A percentile compares a stretch with the other conserved stretches of the same genome.
Conservation (phyloP, 2,888 invertebrate species). For the Hypercompe scribonia region DNA sequence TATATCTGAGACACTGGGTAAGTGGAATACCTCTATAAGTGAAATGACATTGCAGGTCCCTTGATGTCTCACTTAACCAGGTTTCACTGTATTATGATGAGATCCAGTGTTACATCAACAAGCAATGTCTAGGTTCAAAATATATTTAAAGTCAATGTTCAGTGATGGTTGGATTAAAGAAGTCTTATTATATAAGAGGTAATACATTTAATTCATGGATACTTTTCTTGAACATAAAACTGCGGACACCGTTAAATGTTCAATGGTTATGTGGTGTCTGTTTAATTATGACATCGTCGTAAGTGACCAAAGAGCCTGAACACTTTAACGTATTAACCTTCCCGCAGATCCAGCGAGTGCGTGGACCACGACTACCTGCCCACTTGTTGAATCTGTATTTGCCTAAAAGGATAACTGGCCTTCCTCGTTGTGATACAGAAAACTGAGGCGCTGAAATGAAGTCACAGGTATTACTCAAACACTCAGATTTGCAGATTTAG, state of each 20-base stretch:
- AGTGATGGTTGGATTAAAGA: too few relatives aligned
- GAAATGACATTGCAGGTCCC: too few relatives aligned
- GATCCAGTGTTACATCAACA: not conserved
- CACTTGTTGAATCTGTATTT: constrained; percentile 65
- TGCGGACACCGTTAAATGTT: not conserved
- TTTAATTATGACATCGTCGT: constrained; percentile 55
- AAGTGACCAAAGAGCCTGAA: constrained; percentile 58
- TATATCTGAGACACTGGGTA: too few relatives aligned
- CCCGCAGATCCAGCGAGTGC: constrained; percentile 67
- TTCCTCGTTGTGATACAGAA: constrained; percentile 56
- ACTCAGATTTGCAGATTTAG: too few relatives aligned
- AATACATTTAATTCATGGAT: not conserved
- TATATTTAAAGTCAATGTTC: not conserved
- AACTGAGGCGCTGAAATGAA: constrained; percentile 38
- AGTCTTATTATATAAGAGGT: too few relatives aligned
- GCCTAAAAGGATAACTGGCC: constrained; percentile 61
- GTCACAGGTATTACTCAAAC: not conserved
- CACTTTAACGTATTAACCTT: constrained; percentile 65
- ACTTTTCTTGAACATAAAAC: not conserved
- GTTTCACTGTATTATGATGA: not conserved
- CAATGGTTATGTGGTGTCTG: constrained; percentile 19
- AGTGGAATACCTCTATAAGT: too few relatives aligned
- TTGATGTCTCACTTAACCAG: too few relatives aligned
- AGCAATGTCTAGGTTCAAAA: not conserved
- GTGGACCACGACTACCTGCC: constrained; percentile 58